Percentiles rank a stretch among this genome's conserved stretches.
phyloP scores from a whole-genome alignment of 2,888 invertebrate species.

The Napeogenes inachia region DNA sequence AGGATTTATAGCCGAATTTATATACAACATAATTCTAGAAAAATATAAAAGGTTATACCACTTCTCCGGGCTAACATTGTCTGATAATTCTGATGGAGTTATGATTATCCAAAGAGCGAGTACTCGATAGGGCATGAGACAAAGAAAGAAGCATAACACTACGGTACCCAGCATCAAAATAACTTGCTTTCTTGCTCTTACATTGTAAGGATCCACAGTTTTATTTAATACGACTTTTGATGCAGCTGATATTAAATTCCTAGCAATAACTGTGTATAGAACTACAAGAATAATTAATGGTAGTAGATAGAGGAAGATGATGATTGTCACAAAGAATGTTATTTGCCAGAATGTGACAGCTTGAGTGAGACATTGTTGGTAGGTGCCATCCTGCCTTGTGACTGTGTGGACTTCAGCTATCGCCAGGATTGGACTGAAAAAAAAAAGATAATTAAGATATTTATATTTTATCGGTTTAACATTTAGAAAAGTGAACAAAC shows the following conservation, averaged over 20 bases:
- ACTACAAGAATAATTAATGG: constrained; percentile 88
- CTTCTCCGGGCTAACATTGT: constrained; percentile 83
- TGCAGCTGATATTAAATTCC: constrained; percentile 85
- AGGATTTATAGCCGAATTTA: constrained; percentile 94
- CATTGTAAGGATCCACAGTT: constrained; percentile 83
- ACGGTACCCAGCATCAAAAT: constrained; percentile 92
- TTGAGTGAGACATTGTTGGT: constrained; percentile 87
- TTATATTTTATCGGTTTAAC: background rate
- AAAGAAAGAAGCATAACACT: constrained; percentile 91
- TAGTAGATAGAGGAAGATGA: constrained; percentile 87
- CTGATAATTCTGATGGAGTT: constrained; percentile 82
- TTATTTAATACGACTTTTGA: constrained; percentile 83
- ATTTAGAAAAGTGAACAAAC: background rate
- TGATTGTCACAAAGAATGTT: constrained; percentile 87
- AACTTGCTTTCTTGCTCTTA: constrained; percentile 87
- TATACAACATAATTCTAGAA: constrained; percentile 90
- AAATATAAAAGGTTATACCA: constrained; percentile 91
- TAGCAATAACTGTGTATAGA: constrained; percentile 90
- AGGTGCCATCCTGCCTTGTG: constrained; percentile 83
- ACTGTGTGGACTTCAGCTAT: constrained; percentile 84
- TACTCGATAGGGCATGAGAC: constrained; percentile 90
- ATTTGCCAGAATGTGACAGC: constrained; percentile 86
- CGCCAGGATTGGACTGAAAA: constrained; percentile 86
- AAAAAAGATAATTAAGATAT: constrained; percentile 50
- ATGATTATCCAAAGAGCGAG: constrained; percentile 90